Evolutionary conservation across 2,888 invertebrate species (phyloP).

Genomic region (Nymphalis polychloros): DNA sequence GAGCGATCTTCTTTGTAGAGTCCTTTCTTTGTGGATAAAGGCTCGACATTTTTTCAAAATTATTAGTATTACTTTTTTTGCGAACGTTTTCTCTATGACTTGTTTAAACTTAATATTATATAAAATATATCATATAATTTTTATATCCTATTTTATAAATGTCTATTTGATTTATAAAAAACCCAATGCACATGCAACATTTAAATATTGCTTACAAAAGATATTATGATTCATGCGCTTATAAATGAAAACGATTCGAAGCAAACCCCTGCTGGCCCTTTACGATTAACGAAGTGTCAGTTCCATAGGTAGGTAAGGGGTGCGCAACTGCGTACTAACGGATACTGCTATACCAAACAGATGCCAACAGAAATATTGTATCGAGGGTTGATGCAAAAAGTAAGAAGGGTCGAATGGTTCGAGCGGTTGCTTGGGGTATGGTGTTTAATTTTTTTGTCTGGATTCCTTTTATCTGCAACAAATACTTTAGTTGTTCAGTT

Average conservation of each 20-base stretch:
- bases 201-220: too few species aligned
- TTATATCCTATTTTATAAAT: too few species aligned
- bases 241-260: conserved; percentile 13
- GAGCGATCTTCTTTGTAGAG: too few species aligned
- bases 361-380: conserved; percentile 35
- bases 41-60: too few species aligned
- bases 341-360: conserved; percentile 44
- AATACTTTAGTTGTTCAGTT: not conserved
- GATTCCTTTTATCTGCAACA: conserved; percentile 41
- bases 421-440: conserved; percentile 52
- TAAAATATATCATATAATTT: too few species aligned
- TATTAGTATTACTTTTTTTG: too few species aligned
- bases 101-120: too few species aligned
- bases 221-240: conserved; percentile 5
- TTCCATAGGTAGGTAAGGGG: conserved; percentile 35
- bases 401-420: conserved; percentile 55
- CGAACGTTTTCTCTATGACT: too few species aligned
- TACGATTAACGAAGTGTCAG: conserved; percentile 21
- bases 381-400: conserved; percentile 58
- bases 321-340: conserved; percentile 27
- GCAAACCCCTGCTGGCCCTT: conserved; percentile 25
- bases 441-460: conserved; percentile 65
- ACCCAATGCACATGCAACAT: too few species aligned
- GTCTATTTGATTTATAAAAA: too few species aligned
- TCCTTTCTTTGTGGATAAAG: too few species aligned